Evolutionary conservation across 2,888 invertebrate genomes (phyloP), one percentile per base, ranked within the genome.

Genomic region (Ophonus ardosiacus): DNA sequence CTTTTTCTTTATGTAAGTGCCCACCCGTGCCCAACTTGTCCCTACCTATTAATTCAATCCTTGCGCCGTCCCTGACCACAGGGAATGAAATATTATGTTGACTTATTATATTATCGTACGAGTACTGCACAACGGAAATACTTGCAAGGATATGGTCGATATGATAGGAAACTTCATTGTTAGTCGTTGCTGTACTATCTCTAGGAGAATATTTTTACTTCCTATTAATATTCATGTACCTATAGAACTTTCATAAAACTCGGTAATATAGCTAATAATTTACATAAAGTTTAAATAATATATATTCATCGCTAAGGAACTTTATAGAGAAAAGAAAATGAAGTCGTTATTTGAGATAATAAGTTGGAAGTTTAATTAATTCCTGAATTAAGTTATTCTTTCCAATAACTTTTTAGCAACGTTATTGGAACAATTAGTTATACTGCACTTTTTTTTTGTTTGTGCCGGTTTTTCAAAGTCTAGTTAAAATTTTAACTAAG

Each of bases 141-240:
- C 68, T 31, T 38, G 68, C n/a, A 38, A 68, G 24, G 21, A 63
- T 31, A 31, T 31, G 68, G 38, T 68, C 68, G 15, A 68, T 68
- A 68, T 31, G n/a, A 15, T 68, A 38, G 7, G 31, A 38, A 68
- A 68, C 68, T 68, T 68, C 38, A 40, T 68, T 68, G 68, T 68
- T 68, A 31, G n/a, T 63, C 21, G 15, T 15, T 31, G 38, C 38
- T 51, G 43, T 31, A 31, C 43, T 13, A 68, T 68, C 68, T 68
- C 68, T 38, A 38, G 68, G 13, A 13, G 68, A 68, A 68, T 68
- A 68, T 68, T 68, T 68, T 68, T 68, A 68, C 68, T 68, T 68
- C 38, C 38, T 68, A 68, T 68, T 68, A 68, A 68, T 68, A 68
- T 68, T 68, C 68, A 68, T 68, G 68, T 31, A 7, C 68, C n/a